A percentile compares a stretch with the other conserved stretches of the same genome.
Conservation (phyloP, 2,113 vertebrate genomes). For the Lonchura striata region DNA sequence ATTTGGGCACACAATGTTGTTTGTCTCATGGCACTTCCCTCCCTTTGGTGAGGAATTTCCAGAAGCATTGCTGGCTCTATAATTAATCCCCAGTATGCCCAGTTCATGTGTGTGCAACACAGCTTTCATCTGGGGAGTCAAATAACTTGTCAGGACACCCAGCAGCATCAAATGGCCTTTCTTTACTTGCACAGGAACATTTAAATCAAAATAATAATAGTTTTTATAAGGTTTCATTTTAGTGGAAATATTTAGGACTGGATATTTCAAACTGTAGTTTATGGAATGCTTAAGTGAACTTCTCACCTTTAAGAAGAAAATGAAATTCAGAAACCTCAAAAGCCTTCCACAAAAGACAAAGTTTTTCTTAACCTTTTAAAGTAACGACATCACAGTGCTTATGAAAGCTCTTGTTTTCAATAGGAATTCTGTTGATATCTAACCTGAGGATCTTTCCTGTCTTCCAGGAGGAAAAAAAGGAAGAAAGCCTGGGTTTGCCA, state of each 20-base stretch:
- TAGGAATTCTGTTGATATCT: background rate
- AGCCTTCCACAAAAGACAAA: background rate
- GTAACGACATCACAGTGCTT: background rate
- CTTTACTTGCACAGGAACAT: background rate
- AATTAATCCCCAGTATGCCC: background rate
- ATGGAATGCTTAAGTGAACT: background rate
- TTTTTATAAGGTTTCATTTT: background rate
- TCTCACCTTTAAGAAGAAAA: background rate
- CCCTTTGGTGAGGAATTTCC: background rate
- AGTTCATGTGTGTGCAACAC: background rate
- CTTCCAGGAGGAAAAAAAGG: background rate
- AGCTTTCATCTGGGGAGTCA: background rate
- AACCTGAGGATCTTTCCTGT: background rate
- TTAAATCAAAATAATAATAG: background rate
- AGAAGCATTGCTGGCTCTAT: background rate
- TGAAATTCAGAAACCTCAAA: background rate
- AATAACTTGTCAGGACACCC: background rate
- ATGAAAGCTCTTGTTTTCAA: background rate
- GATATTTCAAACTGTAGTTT: background rate
- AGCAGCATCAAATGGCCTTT: background rate
- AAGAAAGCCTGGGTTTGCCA: background rate
- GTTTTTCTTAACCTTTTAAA: background rate
- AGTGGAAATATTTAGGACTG: background rate
- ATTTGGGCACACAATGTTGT: background rate
- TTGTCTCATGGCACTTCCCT: background rate